Percentiles rank a stretch among this genome's conserved stretches.
Evolutionary conservation across 1,140 invertebrate genomes (phyloP).

Genomic region (Piezodorus guildinii): DNA sequence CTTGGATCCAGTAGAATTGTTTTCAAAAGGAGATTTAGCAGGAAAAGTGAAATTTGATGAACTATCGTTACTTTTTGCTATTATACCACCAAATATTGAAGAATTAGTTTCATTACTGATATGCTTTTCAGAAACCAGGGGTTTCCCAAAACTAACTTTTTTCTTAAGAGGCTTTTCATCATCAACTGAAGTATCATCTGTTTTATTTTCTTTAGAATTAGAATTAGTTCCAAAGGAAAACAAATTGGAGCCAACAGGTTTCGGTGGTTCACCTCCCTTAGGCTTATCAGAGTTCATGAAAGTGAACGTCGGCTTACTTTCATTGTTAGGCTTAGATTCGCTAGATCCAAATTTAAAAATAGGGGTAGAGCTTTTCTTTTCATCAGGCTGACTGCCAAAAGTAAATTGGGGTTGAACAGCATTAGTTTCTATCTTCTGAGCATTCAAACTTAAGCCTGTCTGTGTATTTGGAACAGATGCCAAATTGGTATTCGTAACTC

Average conservation of each 20-base stretch:
- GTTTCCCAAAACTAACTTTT: conserved; percentile 18
- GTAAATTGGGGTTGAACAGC: not conserved
- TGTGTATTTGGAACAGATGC: no score
- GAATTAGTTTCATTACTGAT: not conserved
- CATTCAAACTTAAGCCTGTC: no score
- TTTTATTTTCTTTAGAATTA: not conserved
- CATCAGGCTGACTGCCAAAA: not conserved
- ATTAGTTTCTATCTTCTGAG: no score
- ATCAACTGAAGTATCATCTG: not conserved
- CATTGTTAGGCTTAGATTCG: not conserved
- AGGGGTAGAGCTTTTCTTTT: not conserved
- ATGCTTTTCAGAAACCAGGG: conserved; percentile 4
- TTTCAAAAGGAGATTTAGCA: not conserved
- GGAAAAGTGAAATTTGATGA: conserved; percentile 2
- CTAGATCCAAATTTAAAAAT: not conserved
- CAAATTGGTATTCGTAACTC: conserved; percentile 2
- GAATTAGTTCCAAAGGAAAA: not conserved
- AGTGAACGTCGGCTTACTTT: not conserved
- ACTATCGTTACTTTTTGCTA: not conserved
- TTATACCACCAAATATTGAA: not conserved
- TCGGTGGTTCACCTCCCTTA: not conserved
- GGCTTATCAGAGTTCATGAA: conserved; percentile 6
- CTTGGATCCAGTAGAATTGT: not conserved
- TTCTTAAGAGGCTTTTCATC: conserved; percentile 19
- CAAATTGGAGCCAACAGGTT: not conserved